Evolutionary conservation across 1,140 invertebrate genomes (phyloP), one percentile per base, ranked within the genome.

Genomic region (Trichonephila clavipes): DNA sequence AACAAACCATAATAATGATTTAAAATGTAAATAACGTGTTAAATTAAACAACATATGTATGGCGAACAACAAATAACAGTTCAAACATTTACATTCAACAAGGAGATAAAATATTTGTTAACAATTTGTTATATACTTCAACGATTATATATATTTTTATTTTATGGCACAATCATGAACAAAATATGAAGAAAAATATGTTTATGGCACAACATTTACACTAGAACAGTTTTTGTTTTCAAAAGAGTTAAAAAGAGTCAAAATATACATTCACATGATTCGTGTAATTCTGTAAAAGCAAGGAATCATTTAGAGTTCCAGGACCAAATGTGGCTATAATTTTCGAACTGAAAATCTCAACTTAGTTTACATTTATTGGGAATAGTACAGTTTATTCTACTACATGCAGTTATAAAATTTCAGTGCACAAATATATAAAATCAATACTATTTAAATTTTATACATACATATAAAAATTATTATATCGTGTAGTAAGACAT

Each of bases 61-160:
- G 21, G 28, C 44, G 51, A 83, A 83, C 82, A 83, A 83, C 82
- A 83, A 83, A 83, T 83, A 83, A 83, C 82, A 83, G 21, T 58
- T 83, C 24, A 44, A 82, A 82, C 82, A 83, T 58, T 21, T 51
- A 83, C 21, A 58, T 83, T 83, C 51, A 83, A 83, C 82, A 83
- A 58, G 12, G 82, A 83, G 82, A 59, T 83, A 83, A 83, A 83
- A 59, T 51, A 58, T 83, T 83, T 83, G 82, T 83, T 83, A 83
- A 83, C 82, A 51, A 83, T 16, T 51, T 58, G 82, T 83, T 58
- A 77, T 28, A 83, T 51, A 58, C 19, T 83, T 58, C 51, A 83
- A 83, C 82, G 51, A 83, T 24, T 83, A 83, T 83, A 59, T 83
- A 83, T 58, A 6, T 12, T 82, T 82, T 28, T 28, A 82, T 44